Base-by-base conservation (phyloP, 2,888 invertebrate genomes). In the Ophion slaviceki region DNA sequence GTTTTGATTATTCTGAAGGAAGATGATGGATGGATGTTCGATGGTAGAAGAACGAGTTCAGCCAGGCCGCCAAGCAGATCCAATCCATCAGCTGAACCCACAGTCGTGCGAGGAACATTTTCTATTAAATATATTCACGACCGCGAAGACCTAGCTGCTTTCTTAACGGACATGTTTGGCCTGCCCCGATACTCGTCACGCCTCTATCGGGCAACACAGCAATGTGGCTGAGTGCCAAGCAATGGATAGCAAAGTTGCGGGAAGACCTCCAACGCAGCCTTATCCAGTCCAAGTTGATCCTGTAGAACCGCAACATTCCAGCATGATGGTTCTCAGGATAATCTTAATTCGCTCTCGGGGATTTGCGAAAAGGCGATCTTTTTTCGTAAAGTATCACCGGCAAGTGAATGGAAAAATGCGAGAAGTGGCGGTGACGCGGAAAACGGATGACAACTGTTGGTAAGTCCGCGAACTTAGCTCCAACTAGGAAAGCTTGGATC, bases 211-310 rank as follows among this genome's bases (percentile, higher is more conserved):
- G 57, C 5, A 7, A n/a, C 11, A 61, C 24, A 24, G 17, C 11
- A n/a, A n/a, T 6, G 72, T 32, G 59, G 53, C 59, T 32, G 28
- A 32, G 20, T 59, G 72, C 57, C 59, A 36, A 59, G 57, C 59
- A 72, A 36, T 36, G 32, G 59, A 59, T 36, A 59, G 36, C 36
- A 59, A 72, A 72, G 57, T 74, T 74, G 74, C 20, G 61, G 61
- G 40, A 74, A 74, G 74, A 59, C 40, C 45, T 45, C 14, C 3
- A 40, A 45, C 45, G 20, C 40, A 24, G 36, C 40, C 24, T 45
- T 24, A 61, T 10, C 57, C 6, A 17, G 11, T 61, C 24, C 61
- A 20, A 74, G 74, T 62, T 74, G 61, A 45, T 53, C 53, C 74
- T 61, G 36, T 20, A 74, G 20, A 74, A 74, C 61, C 74, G 20